Evolutionary conservation across 2,888 invertebrate genomes (phyloP), one percentile per base, ranked within the genome.

Genomic region (Drosophila neonasuta): DNA sequence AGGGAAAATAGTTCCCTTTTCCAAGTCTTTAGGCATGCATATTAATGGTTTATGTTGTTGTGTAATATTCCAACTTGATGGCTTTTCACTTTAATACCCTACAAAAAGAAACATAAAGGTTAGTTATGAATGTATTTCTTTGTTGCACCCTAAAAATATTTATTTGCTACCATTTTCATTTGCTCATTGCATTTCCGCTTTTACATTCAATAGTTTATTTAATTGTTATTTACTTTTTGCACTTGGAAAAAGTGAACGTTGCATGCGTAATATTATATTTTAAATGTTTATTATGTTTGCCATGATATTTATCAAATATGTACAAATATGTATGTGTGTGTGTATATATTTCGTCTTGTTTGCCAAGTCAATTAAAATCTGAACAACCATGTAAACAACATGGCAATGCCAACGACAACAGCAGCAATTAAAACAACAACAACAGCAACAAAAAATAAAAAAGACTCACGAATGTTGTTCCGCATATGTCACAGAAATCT

Each of bases 341-440:
- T 44, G 30, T 55, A 13, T 13, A 34, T 46, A 30, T 24, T 54
- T 42, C 66, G 44, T 61, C 44, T 64, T 79, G 55, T 83, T 82
- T 80, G 65, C 73, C 67, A 80, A 80, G 80, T 80, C 80, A 80
- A 80, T 80, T 83, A 86, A 80, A 83, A 78, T 83, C 68, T 64
- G 76, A 77, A 75, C 80, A 78, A 52, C 52, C 65, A 59, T 86
- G 80, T 83, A 86, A 80, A 80, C 84, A 86, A 68, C 57, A 58
- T 42, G 20, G 39, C 50, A 60, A 30, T 48, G 2, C 45, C 34
- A 60, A 49, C 41, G 60, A 17, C 29, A 68, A 30, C 50, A 62
- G 20, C 24, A 68, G 59, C 36, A 57, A 49, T 9, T 48, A 39
- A 15, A 58, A 56, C 20, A 48, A 39, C 51, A 65, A 66, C 68